phyloP scores from a whole-genome alignment of 2,113 vertebrate genomes.

The Tragelaphus imberbis region DNA sequence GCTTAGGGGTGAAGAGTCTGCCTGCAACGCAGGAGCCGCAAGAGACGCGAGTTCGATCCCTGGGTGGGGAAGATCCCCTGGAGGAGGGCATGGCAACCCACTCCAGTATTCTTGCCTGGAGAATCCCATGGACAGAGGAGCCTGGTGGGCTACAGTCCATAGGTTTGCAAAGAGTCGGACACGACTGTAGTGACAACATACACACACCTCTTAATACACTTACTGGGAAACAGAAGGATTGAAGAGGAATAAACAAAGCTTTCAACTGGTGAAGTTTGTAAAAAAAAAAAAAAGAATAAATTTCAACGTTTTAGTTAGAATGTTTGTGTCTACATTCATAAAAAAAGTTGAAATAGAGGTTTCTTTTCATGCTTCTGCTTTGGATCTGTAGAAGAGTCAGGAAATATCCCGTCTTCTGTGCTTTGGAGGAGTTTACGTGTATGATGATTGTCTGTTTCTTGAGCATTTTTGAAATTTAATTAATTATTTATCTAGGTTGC shows the following conservation, averaged over 20 bases:
- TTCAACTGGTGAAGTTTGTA: not conserved
- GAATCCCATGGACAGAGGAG: not conserved
- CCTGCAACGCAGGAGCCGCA: not conserved
- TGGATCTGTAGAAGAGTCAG: not conserved
- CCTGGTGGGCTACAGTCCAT: not conserved
- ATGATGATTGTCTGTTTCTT: not conserved
- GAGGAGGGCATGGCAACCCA: not conserved
- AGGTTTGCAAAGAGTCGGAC: not conserved
- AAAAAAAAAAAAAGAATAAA: not conserved
- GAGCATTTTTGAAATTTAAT: not conserved
- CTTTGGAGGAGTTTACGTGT: not conserved
- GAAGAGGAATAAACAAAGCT: not conserved
- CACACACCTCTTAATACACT: not conserved
- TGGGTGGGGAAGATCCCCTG: not conserved
- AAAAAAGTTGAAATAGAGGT: not conserved
- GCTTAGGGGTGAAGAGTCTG: not conserved
- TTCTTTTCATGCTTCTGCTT: too few relatives aligned
- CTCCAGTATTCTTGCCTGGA: not conserved
- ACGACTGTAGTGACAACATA: not conserved
- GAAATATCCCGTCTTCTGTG: not conserved
- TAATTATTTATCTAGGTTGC: not conserved
- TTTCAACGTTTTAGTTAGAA: fast-evolving
- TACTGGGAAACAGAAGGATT: not conserved
- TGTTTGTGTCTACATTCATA: not conserved
- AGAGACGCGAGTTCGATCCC: fast-evolving